These are phyloP conservation scores for Batillaria attramentaria DNA, from an alignment of 1,140 invertebrate species.

Conservation along the genomic window DNA sequence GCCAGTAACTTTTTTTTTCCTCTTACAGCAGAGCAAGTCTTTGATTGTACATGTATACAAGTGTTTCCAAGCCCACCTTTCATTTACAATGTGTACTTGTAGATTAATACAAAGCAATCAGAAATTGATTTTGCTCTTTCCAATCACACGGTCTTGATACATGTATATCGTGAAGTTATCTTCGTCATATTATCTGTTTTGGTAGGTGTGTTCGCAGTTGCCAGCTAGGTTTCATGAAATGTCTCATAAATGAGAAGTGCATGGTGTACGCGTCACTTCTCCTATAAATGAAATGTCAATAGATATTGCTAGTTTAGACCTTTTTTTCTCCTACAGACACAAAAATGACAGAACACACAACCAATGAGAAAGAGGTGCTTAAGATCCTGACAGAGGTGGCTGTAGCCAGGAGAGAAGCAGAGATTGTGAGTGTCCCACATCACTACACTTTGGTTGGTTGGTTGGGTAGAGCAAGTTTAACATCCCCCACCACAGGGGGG, in stretches of 20 bases:
- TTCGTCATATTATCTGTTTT: no score
- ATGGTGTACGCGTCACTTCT: no score
- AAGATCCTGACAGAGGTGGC: constrained; percentile 93
- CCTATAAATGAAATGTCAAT: no score
- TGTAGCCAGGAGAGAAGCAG: constrained; percentile 90
- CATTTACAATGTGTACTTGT: background rate
- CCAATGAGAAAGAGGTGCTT: constrained; percentile 86
- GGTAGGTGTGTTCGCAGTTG: background rate
- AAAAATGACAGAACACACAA: constrained; percentile 87
- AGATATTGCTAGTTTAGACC: no score
- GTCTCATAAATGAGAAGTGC: no score
- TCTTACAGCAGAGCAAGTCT: no score
- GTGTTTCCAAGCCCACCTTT: background rate
- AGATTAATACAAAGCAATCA: no score
- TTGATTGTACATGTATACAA: background rate
- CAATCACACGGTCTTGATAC: no score
- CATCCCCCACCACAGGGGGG: no score
- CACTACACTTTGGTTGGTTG: background rate
- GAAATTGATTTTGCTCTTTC: no score
- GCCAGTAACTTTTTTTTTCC: background rate
- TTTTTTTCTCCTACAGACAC: constrained; percentile 69
- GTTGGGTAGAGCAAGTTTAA: no score
- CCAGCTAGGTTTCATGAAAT: background rate
- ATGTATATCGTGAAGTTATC: no score
- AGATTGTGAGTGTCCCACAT: constrained; percentile 76